Conservation (phyloP, 1,140 invertebrate species). For the Trypoxylus dichotomus region DNA sequence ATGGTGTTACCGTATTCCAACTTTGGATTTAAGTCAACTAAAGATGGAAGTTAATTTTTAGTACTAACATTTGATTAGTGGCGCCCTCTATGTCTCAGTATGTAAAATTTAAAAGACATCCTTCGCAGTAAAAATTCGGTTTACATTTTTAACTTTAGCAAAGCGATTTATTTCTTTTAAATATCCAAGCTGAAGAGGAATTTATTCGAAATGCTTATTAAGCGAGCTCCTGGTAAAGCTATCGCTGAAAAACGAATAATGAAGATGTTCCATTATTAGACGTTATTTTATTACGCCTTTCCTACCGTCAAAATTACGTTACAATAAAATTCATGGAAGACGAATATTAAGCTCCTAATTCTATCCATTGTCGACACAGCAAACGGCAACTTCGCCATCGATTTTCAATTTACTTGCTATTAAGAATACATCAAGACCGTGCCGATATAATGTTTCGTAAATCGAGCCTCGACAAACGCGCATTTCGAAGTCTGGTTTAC, state of each 20-base stretch:
- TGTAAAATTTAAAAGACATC: too few relatives aligned
- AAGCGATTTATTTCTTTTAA: too few relatives aligned
- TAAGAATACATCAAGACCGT: slow-evolving; percentile 15
- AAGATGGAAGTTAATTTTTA: too few relatives aligned
- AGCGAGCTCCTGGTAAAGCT: too few relatives aligned
- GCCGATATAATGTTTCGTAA: slow-evolving; percentile 24
- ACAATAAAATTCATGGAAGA: background rate
- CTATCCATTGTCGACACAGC: slow-evolving; percentile 7
- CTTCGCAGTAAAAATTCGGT: too few relatives aligned
- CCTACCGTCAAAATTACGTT: background rate
- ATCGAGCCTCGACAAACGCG: background rate
- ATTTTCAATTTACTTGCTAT: slow-evolving; percentile 17
- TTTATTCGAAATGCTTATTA: too few relatives aligned
- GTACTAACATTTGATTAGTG: too few relatives aligned
- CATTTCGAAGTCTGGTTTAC: background rate
- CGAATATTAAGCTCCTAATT: background rate
- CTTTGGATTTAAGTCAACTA: too few relatives aligned
- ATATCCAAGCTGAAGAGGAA: too few relatives aligned
- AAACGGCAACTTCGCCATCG: slow-evolving; percentile 1
- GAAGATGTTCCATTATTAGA: background rate
- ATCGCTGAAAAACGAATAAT: background rate
- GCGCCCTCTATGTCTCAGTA: too few relatives aligned
- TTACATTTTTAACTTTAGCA: too few relatives aligned
- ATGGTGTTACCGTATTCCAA: too few relatives aligned
- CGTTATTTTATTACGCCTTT: background rate